Percentiles rank a stretch among this genome's conserved stretches.
Evolutionary conservation across 2,888 invertebrate genomes (phyloP).

Genomic region (Rhimphoctona megacephalus): DNA sequence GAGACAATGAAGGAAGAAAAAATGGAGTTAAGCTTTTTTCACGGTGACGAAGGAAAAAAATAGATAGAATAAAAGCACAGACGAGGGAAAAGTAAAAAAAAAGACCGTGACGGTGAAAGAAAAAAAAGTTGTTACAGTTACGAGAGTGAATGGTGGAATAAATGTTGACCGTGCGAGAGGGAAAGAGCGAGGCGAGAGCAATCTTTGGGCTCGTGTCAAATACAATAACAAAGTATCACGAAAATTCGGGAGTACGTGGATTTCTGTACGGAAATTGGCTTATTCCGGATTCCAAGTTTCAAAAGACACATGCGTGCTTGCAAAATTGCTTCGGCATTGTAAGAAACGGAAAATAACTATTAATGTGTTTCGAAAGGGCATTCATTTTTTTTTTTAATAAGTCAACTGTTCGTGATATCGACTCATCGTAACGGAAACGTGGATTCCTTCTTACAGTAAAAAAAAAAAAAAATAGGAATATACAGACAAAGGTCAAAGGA

Average conservation of each 20-base stretch:
- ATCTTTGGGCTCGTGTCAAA: conserved; percentile 10
- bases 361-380: not conserved
- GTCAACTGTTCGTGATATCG: not conserved
- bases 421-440: conserved; percentile 8
- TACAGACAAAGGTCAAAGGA: conserved; percentile 32
- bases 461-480: not conserved
- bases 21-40: conserved; percentile 34
- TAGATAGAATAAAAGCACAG: conserved; percentile 12
- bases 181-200: not conserved
- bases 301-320: not conserved
- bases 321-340: not conserved
- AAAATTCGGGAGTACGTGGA: conserved; percentile 5
- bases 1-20: conserved; percentile 13
- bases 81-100: not conserved
- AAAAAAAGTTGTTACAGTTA: conserved; percentile 12
- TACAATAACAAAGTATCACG: not conserved
- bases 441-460: not conserved
- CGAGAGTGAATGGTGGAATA: not conserved
- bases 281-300: not conserved
- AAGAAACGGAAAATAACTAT: not conserved
- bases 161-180: conserved; percentile 7
- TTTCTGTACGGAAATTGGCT: conserved; percentile 27
- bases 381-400: not conserved
- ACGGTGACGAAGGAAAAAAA: conserved; percentile 46
- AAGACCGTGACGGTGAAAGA: not conserved